A percentile compares a stretch with the other conserved stretches of the same genome.
Conservation (phyloP, 2,113 vertebrate genomes). For the Damaliscus lunatus region DNA sequence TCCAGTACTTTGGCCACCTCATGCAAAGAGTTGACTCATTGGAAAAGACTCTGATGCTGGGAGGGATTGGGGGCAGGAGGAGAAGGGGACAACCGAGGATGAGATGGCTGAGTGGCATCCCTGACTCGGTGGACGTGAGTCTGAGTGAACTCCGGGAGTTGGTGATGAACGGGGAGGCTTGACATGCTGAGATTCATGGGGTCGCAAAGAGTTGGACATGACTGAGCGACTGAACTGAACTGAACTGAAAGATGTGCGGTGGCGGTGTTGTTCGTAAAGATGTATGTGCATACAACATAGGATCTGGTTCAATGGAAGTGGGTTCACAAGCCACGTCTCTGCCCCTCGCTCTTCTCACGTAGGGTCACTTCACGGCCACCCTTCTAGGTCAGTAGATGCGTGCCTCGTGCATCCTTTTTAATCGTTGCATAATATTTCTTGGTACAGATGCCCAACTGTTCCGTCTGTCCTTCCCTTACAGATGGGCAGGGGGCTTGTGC, state of each 20-base stretch:
- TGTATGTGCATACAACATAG: accelerated
- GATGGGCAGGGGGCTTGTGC: accelerated
- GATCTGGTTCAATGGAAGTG: neutral
- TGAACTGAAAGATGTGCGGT: accelerated
- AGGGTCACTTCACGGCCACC: neutral
- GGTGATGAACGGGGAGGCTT: no score
- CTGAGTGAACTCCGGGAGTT: no score
- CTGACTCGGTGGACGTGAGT: accelerated
- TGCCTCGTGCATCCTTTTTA: neutral
- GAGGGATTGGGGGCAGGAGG: no score
- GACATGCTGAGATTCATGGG: no score
- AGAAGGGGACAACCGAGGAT: no score
- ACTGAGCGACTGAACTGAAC: no score
- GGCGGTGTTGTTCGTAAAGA: neutral
- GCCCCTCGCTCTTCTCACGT: neutral
- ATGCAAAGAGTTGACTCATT: no score
- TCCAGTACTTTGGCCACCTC: no score
- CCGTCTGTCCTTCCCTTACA: no score
- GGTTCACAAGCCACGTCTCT: neutral
- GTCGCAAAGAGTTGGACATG: no score
- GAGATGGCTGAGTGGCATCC: no score
- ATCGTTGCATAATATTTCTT: neutral
- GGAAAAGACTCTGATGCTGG: no score
- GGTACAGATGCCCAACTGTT: accelerated
- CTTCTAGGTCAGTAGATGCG: neutral